A percentile compares a stretch with the other conserved stretches of the same genome.
These are phyloP conservation scores for Numenius phaeopus DNA, from an alignment of 2,797 vertebrate genomes.

Conservation along the genomic window DNA sequence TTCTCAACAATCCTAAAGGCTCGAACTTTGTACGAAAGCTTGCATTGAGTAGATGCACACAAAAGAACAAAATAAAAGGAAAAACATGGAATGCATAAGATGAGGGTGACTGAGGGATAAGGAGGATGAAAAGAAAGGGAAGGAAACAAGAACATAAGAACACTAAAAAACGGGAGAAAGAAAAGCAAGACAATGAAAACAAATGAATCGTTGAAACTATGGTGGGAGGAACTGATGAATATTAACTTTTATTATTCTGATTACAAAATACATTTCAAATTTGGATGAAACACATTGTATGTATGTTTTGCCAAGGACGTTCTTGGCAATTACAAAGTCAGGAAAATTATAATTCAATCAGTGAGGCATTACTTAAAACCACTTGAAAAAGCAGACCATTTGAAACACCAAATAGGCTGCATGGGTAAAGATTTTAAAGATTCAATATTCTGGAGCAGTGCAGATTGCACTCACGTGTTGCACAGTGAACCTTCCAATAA, in stretches of 20 bases:
- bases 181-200: constrained; percentile 39
- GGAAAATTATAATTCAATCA: constrained; percentile 63
- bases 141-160: not conserved
- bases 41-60: not conserved
- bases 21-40: not conserved
- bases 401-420: not conserved
- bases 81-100: not conserved
- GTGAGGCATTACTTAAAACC: constrained; percentile 47
- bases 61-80: not conserved
- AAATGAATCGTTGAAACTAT: constrained; percentile 4
- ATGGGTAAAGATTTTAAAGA: not conserved
- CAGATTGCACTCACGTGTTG: not conserved
- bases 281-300: constrained; percentile 13
- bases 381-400: constrained; percentile 47
- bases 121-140: not conserved
- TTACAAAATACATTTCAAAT: constrained; percentile 66
- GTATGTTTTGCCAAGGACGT: constrained; percentile 66
- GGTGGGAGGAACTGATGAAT: constrained; percentile 59
- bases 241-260: constrained; percentile 57
- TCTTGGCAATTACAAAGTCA: constrained; percentile 50
- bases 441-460: not conserved
- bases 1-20: not conserved
- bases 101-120: not conserved
- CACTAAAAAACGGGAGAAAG: not conserved
- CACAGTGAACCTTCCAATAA: not conserved